Conservation (phyloP, 2,888 invertebrate species). For the Epiblema foenella region DNA sequence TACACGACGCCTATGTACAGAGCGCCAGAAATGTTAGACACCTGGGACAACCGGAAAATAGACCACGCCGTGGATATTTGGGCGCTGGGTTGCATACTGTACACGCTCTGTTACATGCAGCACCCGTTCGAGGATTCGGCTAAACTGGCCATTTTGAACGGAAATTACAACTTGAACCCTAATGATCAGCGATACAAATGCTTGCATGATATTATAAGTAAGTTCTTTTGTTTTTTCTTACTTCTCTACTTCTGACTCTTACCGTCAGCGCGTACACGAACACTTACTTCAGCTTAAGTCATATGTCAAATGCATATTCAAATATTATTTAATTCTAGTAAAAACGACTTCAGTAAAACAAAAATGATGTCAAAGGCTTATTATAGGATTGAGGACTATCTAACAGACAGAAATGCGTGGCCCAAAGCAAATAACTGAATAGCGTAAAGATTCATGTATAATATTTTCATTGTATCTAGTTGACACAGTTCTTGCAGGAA, state of each 20-base stretch:
- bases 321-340: too few relatives aligned
- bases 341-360: not conserved
- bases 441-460: too few relatives aligned
- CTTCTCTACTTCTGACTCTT: too few relatives aligned
- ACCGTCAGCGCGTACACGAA: too few relatives aligned
- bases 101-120: conserved; percentile 94
- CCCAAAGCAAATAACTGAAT: too few relatives aligned
- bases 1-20: conserved; percentile 98
- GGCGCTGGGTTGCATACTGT: conserved; percentile 98
- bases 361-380: too few relatives aligned
- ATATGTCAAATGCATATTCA: too few relatives aligned
- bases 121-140: conserved; percentile 99
- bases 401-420: too few relatives aligned
- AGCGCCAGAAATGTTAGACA: conserved; percentile 99
- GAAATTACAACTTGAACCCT: conserved; percentile 94
- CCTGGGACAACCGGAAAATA: conserved; percentile 97
- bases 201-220: conserved; percentile 95
- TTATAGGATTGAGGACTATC: too few relatives aligned
- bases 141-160: conserved; percentile 98
- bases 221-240: conserved; percentile 62
- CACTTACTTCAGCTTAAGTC: too few relatives aligned
- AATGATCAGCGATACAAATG: conserved; percentile 92
- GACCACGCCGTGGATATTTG: conserved; percentile 96
- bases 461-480: too few relatives aligned
- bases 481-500: too few relatives aligned